Evolutionary conservation across 2,888 invertebrate genomes (phyloP).

Genomic region (Lissocephala sabroskyi): DNA sequence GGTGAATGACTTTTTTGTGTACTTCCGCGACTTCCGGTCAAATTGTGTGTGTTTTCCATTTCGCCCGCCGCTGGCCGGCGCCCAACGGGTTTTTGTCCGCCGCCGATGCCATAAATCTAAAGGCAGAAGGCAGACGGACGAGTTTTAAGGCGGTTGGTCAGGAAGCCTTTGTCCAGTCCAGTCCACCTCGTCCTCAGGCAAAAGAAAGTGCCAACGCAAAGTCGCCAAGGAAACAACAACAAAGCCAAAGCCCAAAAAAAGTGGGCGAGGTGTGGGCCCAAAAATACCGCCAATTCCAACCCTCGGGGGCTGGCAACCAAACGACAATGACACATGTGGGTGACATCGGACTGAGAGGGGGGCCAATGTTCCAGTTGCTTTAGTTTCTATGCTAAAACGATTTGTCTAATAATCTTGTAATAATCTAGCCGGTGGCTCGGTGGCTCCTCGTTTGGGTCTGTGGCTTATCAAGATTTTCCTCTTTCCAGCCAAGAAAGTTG

Average conservation of each 20-base stretch:
- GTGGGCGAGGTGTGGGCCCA: constrained; percentile 18
- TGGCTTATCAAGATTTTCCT: neutral
- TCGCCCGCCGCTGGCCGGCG: constrained; percentile 20
- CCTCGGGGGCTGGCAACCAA: constrained; percentile 38
- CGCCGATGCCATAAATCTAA: neutral
- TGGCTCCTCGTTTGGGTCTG: neutral
- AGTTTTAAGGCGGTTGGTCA: constrained; percentile 3
- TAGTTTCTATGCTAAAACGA: constrained; percentile 66
- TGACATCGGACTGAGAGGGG: constrained; percentile 36
- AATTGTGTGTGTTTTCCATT: constrained; percentile 65
- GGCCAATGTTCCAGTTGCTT: constrained; percentile 68
- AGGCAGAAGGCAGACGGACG: too few relatives aligned
- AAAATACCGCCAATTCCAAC: constrained; percentile 61
- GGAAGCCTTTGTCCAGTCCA: constrained; percentile 14
- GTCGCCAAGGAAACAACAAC: constrained; percentile 50
- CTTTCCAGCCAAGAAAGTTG: neutral
- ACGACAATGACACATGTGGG: constrained; percentile 44
- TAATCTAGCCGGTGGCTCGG: constrained; percentile 32
- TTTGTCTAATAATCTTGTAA: constrained; percentile 59
- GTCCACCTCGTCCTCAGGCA: constrained; percentile 2
- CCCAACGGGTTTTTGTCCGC: neutral
- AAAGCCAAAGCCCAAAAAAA: constrained; percentile 9
- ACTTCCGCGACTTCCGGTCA: constrained; percentile 69
- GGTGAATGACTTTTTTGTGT: constrained; percentile 70
- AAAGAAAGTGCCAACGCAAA: constrained; percentile 24